phyloP scores from a whole-genome alignment of 2,888 invertebrate species.

The Drosophila mimica region DNA sequence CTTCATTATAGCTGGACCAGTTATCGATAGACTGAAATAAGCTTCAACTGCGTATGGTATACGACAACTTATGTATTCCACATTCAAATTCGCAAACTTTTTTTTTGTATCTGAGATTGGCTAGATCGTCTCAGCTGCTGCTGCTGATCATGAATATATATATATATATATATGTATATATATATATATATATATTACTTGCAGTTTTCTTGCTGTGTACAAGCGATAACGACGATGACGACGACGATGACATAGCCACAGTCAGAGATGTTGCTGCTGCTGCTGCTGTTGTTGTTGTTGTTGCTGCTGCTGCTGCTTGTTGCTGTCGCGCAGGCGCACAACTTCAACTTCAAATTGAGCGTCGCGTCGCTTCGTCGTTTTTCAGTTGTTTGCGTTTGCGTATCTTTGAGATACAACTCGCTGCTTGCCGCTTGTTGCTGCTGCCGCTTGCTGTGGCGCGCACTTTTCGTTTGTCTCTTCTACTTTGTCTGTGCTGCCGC shows the following conservation, averaged over 20 bases:
- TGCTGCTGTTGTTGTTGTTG: slow-evolving; percentile 14
- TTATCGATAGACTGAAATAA: background rate
- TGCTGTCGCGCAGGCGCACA: slow-evolving; percentile 56
- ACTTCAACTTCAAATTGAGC: slow-evolving; percentile 38
- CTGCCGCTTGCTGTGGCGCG: slow-evolving; percentile 52
- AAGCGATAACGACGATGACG: slow-evolving; percentile 23
- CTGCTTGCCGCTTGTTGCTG: slow-evolving; percentile 21
- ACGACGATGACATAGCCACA: slow-evolving; percentile 71
- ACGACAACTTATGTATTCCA: too few relatives aligned
- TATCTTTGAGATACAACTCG: slow-evolving; percentile 61
- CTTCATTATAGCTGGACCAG: background rate
- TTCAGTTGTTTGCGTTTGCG: slow-evolving; percentile 46
- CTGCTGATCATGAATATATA: too few relatives aligned
- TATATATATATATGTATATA: too few relatives aligned
- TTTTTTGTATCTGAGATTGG: too few relatives aligned
- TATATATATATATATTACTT: background rate
- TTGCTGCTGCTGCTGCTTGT: slow-evolving; percentile 19
- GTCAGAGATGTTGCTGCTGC: slow-evolving; percentile 26
- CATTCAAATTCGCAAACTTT: too few relatives aligned
- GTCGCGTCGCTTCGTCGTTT: slow-evolving; percentile 5
- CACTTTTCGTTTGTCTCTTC: slow-evolving; percentile 56
- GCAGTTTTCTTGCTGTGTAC: slow-evolving; percentile 37
- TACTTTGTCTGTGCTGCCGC: slow-evolving; percentile 42
- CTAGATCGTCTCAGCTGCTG: too few relatives aligned
- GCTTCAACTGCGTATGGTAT: background rate